A percentile compares a stretch with the other conserved stretches of the same genome.
Evolutionary conservation across 2,797 vertebrate genomes (phyloP).

Genomic region (Lophius americanus): DNA sequence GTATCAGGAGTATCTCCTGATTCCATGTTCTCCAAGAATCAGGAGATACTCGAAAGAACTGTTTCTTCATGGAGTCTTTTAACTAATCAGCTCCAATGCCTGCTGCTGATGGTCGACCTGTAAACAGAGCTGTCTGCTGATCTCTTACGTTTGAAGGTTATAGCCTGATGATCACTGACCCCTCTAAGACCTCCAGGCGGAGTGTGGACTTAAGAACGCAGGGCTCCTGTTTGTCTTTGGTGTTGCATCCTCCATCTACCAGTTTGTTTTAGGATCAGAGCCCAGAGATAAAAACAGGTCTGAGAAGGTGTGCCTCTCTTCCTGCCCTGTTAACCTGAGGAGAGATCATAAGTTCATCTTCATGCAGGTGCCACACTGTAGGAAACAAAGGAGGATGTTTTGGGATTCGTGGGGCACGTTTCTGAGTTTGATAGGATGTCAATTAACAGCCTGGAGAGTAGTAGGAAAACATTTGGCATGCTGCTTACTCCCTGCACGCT

Average conservation of each 20-base stretch:
- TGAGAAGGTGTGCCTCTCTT: constrained; percentile 30
- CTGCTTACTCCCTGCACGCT: constrained; percentile 49
- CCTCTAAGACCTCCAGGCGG: constrained; percentile 10
- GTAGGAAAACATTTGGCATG: constrained; percentile 24
- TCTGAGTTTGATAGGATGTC: constrained; percentile 50
- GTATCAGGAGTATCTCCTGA: too few relatives aligned
- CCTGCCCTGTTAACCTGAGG: constrained; percentile 40
- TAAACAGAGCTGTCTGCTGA: constrained; percentile 39
- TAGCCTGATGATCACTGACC: constrained; percentile 52
- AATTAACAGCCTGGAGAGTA: constrained; percentile 36
- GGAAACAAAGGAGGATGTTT: constrained; percentile 34
- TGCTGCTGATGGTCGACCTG: constrained; percentile 16
- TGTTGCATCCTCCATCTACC: constrained; percentile 16
- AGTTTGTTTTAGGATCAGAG: constrained; percentile 48
- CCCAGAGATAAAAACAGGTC: constrained; percentile 29
- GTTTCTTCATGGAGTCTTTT: background rate
- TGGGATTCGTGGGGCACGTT: constrained; percentile 22
- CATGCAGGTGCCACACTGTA: constrained; percentile 30
- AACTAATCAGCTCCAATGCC: background rate
- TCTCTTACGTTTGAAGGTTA: constrained; percentile 43
- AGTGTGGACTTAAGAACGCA: constrained; percentile 39
- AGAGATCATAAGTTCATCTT: constrained; percentile 28
- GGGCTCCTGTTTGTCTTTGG: constrained; percentile 36
- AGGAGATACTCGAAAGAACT: too few relatives aligned
- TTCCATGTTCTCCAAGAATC: too few relatives aligned